Conservation (phyloP, 2,113 vertebrate species). For the Onychorhynchus coronatus region DNA sequence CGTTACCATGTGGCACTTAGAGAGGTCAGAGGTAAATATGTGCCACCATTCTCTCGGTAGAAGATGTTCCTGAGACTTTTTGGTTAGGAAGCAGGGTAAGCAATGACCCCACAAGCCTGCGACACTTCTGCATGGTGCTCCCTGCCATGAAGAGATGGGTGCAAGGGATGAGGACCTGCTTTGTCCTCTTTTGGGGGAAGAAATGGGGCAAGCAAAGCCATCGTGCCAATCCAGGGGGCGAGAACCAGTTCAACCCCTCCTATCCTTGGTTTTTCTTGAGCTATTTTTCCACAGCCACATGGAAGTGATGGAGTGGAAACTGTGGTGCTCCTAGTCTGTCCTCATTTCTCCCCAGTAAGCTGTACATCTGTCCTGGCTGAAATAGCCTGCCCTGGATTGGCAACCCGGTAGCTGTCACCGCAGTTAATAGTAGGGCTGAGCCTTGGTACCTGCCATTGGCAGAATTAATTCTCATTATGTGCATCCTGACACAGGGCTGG, state of each 20-base stretch:
- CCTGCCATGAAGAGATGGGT: background rate
- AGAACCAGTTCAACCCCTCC: background rate
- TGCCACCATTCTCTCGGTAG: background rate
- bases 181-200: background rate
- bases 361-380: background rate
- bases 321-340: background rate
- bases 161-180: background rate
- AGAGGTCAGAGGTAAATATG: background rate
- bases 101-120: background rate
- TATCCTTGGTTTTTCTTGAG: background rate
- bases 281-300: background rate
- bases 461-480: background rate
- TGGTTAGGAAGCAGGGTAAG: background rate
- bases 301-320: background rate
- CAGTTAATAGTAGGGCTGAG: background rate
- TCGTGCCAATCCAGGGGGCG: rapidly evolving
- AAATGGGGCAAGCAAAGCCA: background rate
- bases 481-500: background rate
- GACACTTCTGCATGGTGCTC: background rate
- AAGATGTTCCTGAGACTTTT: background rate
- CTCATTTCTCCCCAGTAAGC: background rate
- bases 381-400: background rate
- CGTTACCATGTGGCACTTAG: background rate
- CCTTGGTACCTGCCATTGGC: background rate
- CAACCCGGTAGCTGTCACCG: background rate